Base-by-base conservation (phyloP, 2,888 invertebrate species). In the Limnephilus lunatus region DNA sequence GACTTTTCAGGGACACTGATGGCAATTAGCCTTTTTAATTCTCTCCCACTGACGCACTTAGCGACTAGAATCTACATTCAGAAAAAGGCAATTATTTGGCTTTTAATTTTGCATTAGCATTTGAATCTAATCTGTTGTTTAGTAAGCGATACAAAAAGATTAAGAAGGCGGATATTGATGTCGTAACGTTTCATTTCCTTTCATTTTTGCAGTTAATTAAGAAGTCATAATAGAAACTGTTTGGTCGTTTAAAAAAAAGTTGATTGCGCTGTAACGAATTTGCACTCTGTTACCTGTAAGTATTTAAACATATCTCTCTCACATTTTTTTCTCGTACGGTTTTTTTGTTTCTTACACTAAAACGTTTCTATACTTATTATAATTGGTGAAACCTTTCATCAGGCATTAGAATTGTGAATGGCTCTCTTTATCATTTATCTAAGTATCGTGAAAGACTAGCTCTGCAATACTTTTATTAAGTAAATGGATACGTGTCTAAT, bases 1-100 rank as follows among this genome's bases (percentile, higher is more conserved):
- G 44, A 86, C 44, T 86, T 85, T 85, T 86, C 44, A 86, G 12
- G 44, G 86, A 86, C 86, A 30, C 35, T 86, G 86, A 44, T n/a
- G 68, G 68, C 68, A 19, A 68, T 68, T 68, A 68, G 68, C 68
- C 68, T 68, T 68, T 68, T 68, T 68, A 25, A 5, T 68, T 68
- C n/a, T 68, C 48, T 25, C 68, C 25, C 68, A n/a, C 68, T 25
- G 68, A 68, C 25, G 25, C 68, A 68, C 68, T 68, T 68, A 68
- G 68, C 25, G 25, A 68, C 68, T n/a, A 68, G 25, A 68, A 68
- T 68, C 25, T n/a, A 68, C 25, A 68, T 9, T 7, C 68, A 25
- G 68, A 68, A 68, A 68, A 68, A 7, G 68, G 25, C 68, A 68
- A 68, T n/a, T 68, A 82, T 82, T 82, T 82, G 15, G 82, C 82